These are phyloP conservation scores for Brevimyrus niger DNA, from an alignment of 2,113 vertebrate genomes.

Conservation along the genomic window DNA sequence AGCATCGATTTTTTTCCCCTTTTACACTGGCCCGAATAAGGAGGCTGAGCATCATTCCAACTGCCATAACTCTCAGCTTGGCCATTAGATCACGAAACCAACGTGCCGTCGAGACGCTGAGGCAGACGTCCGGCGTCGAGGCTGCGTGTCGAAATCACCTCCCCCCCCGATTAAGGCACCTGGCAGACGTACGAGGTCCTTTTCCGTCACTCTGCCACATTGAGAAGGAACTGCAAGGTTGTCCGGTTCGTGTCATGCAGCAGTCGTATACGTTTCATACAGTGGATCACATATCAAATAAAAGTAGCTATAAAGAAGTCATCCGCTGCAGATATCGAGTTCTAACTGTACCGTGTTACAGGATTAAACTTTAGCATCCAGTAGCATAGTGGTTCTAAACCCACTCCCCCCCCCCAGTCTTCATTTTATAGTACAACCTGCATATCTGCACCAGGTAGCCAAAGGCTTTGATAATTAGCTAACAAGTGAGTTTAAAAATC, in stretches of 20 bases:
- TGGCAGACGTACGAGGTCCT: neutral
- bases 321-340: neutral
- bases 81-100: neutral
- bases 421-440: neutral
- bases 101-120: neutral
- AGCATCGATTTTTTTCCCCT: neutral
- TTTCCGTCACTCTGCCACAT: neutral
- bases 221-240: neutral
- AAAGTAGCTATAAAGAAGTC: neutral
- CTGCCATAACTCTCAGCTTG: neutral
- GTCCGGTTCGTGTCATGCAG: neutral
- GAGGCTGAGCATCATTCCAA: neutral
- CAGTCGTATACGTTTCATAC: neutral
- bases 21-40: neutral
- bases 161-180: neutral
- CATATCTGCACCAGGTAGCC: neutral
- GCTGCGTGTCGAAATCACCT: neutral
- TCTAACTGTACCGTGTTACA: neutral
- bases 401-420: neutral
- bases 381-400: neutral
- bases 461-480: neutral
- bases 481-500: neutral
- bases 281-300: neutral
- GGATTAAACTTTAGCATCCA: neutral
- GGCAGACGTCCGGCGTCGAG: neutral